Conservation (phyloP, 2,797 vertebrate genomes). For the Cyclopterus lumpus region DNA sequence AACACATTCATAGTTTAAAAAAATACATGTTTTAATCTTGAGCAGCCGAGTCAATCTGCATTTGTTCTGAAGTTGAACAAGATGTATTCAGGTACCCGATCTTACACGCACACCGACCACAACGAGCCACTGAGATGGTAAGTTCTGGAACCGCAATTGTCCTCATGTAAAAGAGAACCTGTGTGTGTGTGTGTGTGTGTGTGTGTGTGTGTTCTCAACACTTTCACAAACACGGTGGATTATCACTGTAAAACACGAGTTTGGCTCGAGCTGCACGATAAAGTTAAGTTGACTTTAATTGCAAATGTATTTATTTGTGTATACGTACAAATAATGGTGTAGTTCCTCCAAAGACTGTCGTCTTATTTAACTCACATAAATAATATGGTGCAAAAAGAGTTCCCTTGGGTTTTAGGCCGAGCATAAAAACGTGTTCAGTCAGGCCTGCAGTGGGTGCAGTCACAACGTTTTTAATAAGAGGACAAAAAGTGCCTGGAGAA, state of each 20-base stretch:
- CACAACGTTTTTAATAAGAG: constrained; percentile 53
- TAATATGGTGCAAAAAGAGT: neutral
- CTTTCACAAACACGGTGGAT: neutral
- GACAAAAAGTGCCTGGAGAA: constrained; percentile 64
- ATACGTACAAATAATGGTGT: neutral
- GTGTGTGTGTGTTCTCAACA: too few species aligned
- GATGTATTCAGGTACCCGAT: too few species aligned
- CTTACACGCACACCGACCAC: too few species aligned
- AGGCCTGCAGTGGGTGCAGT: constrained; percentile 49
- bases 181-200: too few species aligned
- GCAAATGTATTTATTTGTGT: neutral
- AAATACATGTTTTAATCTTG: too few species aligned
- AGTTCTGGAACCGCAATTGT: neutral
- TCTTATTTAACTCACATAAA: neutral
- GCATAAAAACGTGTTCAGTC: constrained; percentile 56
- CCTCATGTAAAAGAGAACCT: neutral
- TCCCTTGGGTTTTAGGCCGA: neutral
- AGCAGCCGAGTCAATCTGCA: neutral
- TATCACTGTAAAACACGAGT: neutral
- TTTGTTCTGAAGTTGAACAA: neutral
- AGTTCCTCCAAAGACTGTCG: neutral
- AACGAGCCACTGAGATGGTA: too few species aligned
- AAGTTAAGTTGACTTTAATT: neutral
- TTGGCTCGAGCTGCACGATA: neutral
- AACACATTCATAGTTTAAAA: neutral